phyloP scores from a whole-genome alignment of 2,113 vertebrate genomes.

The Muscicapa adusta region DNA sequence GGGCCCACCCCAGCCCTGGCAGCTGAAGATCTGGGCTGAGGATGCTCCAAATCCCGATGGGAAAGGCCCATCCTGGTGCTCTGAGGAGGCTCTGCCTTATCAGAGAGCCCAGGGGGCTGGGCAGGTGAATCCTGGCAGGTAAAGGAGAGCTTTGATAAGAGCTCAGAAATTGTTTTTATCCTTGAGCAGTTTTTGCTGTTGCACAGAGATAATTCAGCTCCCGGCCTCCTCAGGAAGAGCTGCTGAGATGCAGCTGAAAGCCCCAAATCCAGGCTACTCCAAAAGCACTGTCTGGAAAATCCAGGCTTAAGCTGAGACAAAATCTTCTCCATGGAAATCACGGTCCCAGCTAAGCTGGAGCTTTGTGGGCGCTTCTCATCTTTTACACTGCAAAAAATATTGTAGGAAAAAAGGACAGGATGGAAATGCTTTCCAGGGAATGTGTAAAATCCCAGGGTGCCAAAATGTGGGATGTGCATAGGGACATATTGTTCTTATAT shows the following conservation, averaged over 20 bases:
- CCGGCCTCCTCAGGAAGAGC: neutral
- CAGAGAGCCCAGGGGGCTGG: neutral
- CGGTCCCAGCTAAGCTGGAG: neutral
- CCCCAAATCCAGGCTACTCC: neutral
- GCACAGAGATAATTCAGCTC: neutral
- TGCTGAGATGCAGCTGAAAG: neutral
- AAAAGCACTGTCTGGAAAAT: neutral
- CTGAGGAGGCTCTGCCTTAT: neutral
- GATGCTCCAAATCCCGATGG: neutral
- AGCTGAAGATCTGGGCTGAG: neutral
- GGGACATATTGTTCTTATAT: fast-evolving
- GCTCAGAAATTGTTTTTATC: neutral
- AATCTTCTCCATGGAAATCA: neutral
- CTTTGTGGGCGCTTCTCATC: neutral
- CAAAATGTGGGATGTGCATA: neutral
- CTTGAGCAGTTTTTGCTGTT: neutral
- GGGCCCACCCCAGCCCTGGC: neutral
- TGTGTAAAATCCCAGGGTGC: neutral
- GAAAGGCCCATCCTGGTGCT: neutral
- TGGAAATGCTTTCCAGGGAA: neutral
- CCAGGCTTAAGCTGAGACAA: neutral
- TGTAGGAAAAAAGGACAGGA: neutral
- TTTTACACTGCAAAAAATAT: neutral
- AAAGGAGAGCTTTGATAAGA: neutral
- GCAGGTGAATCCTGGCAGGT: neutral